A percentile compares a stretch with the other conserved stretches of the same genome.
phyloP scores from a whole-genome alignment of 2,113 vertebrate genomes.

The Sardina pilchardus region DNA sequence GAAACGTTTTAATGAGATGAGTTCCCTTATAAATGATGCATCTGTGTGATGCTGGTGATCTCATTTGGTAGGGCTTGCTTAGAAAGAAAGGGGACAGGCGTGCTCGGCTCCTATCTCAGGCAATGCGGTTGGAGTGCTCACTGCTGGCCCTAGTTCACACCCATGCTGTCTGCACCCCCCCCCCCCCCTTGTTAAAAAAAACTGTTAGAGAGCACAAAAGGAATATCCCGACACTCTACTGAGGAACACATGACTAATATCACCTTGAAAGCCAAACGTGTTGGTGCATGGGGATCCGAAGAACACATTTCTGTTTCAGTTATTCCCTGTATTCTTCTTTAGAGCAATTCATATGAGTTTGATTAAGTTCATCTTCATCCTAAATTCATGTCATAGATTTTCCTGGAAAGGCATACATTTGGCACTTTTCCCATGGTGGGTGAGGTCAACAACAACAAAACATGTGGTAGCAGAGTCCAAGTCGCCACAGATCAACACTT shows the following conservation, averaged over 20 bases:
- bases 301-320: not conserved
- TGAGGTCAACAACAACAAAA: no score
- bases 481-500: not conserved
- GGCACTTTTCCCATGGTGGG: not conserved
- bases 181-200: not conserved
- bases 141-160: not conserved
- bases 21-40: not conserved
- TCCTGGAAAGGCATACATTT: not conserved
- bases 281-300: not conserved
- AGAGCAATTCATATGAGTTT: not conserved
- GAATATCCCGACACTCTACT: not conserved
- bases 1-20: not conserved
- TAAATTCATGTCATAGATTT: no score
- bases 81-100: not conserved
- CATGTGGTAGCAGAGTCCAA: not conserved
- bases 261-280: not conserved
- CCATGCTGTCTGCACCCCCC: not conserved
- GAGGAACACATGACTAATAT: not conserved
- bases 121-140: not conserved
- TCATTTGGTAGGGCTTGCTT: not conserved
- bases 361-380: no score
- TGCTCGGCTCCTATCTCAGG: not conserved
- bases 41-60: not conserved
- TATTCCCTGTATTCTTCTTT: not conserved
- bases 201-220: not conserved